Evolutionary conservation across 1,140 invertebrate species (phyloP).

Genomic region (Centruroides sculpturatus): DNA sequence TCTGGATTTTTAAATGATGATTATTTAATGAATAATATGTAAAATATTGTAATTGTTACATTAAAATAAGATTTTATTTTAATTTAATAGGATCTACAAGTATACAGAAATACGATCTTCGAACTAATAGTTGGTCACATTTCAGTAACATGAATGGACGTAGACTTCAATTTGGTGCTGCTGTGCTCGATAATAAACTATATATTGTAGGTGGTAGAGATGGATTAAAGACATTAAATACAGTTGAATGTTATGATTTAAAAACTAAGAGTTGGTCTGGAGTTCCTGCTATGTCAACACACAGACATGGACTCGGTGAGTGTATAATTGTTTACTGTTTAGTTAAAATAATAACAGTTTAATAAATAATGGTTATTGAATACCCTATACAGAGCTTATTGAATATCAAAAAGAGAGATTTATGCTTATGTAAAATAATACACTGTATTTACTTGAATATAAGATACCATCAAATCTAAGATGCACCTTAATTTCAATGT

Average conservation of each 20-base stretch:
- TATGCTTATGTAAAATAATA: too few species aligned
- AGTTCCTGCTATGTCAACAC: slow-evolving; percentile 77
- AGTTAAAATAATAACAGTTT: too few species aligned
- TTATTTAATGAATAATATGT: too few species aligned
- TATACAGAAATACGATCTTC: slow-evolving; percentile 76
- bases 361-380: too few species aligned
- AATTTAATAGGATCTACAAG: slow-evolving; percentile 50
- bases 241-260: slow-evolving; percentile 68
- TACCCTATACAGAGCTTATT: too few species aligned
- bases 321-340: neutral
- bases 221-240: slow-evolving; percentile 56
- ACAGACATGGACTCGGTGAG: slow-evolving; percentile 63
- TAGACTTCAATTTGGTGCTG: slow-evolving; percentile 53
- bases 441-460: too few species aligned
- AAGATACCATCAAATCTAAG: too few species aligned
- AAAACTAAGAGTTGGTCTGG: slow-evolving; percentile 50
- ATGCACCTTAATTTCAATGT: too few species aligned
- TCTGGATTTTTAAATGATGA: too few species aligned
- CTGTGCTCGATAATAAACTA: slow-evolving; percentile 26
- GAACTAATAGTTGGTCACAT: slow-evolving; percentile 64
- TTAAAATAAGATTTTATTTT: too few species aligned
- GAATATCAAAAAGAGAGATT: too few species aligned
- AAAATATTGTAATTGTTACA: too few species aligned
- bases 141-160: slow-evolving; percentile 64
- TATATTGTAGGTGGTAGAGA: slow-evolving; percentile 59